Base-by-base conservation (phyloP, 2,888 invertebrate species). In the Eupithecia subfuscata region DNA sequence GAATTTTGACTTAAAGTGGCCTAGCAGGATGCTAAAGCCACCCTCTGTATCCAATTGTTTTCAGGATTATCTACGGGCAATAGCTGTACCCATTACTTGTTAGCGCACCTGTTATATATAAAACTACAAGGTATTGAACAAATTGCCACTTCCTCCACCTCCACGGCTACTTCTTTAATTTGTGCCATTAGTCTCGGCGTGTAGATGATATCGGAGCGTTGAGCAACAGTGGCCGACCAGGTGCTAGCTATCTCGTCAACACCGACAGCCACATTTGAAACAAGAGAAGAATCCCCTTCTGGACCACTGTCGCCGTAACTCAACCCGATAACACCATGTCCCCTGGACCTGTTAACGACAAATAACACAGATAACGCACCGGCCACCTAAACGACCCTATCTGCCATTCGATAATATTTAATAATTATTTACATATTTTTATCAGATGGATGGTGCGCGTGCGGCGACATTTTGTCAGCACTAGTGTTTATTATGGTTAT, bases 361-460 rank as follows among this genome's bases (percentile, higher is more conserved):
- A 94, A 93, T 93, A 93, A 92, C 90, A 81, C 79, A 92, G 94
- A 94, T 94, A 94, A 91, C 87, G 84, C 87, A 89, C 92, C 91
- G 91, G 90, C 86, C 91, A 90, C 91, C 92, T 92, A 93, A 94
- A 93, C 89, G 92, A 90, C 88, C 90, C 89, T 92, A 93, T 93
- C 93, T 90, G 86, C 86, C 88, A 84, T 89, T 88, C 87, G 92
- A 93, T 93, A 91, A 92, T 93, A 93, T 93, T 94, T 93, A 91
- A 93, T 94, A 94, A 94, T 93, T 92, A 94, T 94, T 92, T 91
- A 92, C 91, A 90, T 90, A 88, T 89, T 90, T 89, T 90, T 93
- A 94, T 94, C 94, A 89, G 94, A 94, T 93, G 89, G 86, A 88
- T 85, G 84, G 85, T 87, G 85, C 90, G 88, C 91, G 92, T 90